Evolutionary conservation across 2,888 invertebrate species (phyloP), one percentile per base, ranked within the genome.

Genomic region (Drosophila multiciliata): DNA sequence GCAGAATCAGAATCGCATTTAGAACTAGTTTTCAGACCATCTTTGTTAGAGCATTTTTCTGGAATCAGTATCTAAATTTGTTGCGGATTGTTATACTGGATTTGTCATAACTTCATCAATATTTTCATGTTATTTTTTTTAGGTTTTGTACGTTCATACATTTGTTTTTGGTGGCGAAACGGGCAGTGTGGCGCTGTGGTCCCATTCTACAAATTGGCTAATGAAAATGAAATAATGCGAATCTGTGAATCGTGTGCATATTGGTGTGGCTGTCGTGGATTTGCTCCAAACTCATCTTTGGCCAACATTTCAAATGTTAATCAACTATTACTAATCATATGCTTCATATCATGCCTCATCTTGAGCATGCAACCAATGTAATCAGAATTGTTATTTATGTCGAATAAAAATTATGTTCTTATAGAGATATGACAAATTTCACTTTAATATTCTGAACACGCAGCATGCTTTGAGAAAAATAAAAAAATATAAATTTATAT

Each of bases 211-310:
- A 35, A 15, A 17, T 17, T 23, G 3, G 20, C 7, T 35, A 15
- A 53, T 20, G 5, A 53, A 6, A 53, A 15, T 53, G 35, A 53
- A 35, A 17, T 12, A n/a, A 9, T 11, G 1, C 35, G 54, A 54
- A 15, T 53, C 23, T 53, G 53, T 36, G 54, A 23, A 7, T 23
- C 35, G 23, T 54, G 53, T 33, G 53, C 29, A 20, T 53, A 53
- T 53, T 53, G 54, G 35, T 54, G 54, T 54, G 54, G 54, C 11
- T 54, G 54, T 36, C 17, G 36, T 17, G 23, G 17, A 7, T 23
- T 3, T 3, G 17, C 36, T n/a, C 11, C 23, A 45, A 45, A 15
- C 4, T 45, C 17, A 35, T 35, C 35, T 17, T 23, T 6, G 29
- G 36, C 36, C 9, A 23, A 17, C 23, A 35, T 35, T 9, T 15